Evolutionary conservation across 2,888 invertebrate species (phyloP).

Genomic region (Ephialtes manifestator): DNA sequence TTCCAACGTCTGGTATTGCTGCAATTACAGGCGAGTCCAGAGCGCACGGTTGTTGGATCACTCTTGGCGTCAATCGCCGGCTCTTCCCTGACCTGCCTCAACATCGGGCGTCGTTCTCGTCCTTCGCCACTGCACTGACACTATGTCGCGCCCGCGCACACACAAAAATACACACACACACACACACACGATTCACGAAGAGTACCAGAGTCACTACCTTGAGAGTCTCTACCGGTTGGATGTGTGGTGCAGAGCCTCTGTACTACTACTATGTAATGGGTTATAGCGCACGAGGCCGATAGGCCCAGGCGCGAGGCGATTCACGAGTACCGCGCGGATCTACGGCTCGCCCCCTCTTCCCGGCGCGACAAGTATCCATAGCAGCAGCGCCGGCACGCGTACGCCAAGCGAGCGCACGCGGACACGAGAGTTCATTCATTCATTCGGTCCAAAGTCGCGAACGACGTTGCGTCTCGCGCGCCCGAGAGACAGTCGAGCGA

Average conservation of each 20-base stretch:
- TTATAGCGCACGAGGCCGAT: conserved; percentile 42
- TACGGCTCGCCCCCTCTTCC: conserved; percentile 49
- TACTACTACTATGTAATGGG: conserved; percentile 40
- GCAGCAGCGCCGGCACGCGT: conserved; percentile 34
- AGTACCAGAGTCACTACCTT: conserved; percentile 52
- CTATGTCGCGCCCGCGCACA: conserved; percentile 26
- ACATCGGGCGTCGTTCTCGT: conserved; percentile 49
- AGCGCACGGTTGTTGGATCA: conserved; percentile 4
- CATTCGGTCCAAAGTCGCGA: conserved; percentile 66
- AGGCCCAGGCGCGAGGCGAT: conserved; percentile 64
- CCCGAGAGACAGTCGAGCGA: not conserved
- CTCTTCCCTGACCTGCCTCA: conserved; percentile 62
- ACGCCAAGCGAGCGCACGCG: conserved; percentile 46
- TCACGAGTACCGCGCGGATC: conserved; percentile 62
- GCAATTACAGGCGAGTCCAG: not conserved
- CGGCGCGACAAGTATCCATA: conserved; percentile 59
- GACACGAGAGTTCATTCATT: conserved; percentile 53
- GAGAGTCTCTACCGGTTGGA: conserved; percentile 50
- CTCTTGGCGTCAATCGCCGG: conserved; percentile 54
- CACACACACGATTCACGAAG: conserved; percentile 34
- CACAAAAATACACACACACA: conserved; percentile 2
- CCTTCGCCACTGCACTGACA: conserved; percentile 63
- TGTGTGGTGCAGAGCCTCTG: conserved; percentile 48
- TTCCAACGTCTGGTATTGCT: not conserved
- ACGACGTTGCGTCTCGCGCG: conserved; percentile 52